These are phyloP conservation scores for Drosophila bunnanda DNA, from an alignment of 2,888 invertebrate genomes.

Conservation along the genomic window DNA sequence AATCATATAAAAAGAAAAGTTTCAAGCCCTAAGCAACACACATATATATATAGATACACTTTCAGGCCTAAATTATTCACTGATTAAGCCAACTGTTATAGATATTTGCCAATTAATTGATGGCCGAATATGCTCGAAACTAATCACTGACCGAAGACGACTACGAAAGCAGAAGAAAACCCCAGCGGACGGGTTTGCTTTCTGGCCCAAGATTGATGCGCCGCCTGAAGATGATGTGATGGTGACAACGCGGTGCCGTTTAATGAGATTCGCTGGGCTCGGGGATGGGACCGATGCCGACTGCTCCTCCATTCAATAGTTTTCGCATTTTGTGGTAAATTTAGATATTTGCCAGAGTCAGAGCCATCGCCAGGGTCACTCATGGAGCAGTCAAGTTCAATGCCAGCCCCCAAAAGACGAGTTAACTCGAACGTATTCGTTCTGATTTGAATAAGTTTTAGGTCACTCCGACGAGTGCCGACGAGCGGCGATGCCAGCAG, in stretches of 20 bases:
- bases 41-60: not conserved
- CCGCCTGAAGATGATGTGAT: slow-evolving; percentile 38
- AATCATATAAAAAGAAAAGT: not conserved
- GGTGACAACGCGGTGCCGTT: slow-evolving; percentile 56
- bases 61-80: slow-evolving; percentile 20
- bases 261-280: slow-evolving; percentile 55
- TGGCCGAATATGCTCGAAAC: slow-evolving; percentile 25
- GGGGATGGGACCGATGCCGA: not conserved
- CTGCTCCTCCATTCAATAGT: slow-evolving; percentile 17
- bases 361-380: slow-evolving; percentile 12
- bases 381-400: slow-evolving; percentile 72
- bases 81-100: slow-evolving; percentile 37
- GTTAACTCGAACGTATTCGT: slow-evolving; percentile 44
- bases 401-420: slow-evolving; percentile 46
- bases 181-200: slow-evolving; percentile 38
- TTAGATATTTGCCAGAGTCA: slow-evolving; percentile 23
- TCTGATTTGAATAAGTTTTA: slow-evolving; percentile 79
- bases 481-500: not conserved
- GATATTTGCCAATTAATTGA: slow-evolving; percentile 44
- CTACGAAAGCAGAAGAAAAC: slow-evolving; percentile 7
- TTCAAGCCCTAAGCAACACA: not conserved
- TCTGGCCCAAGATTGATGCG: slow-evolving; percentile 28
- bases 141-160: slow-evolving; percentile 1
- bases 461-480: slow-evolving; percentile 51
- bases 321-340: slow-evolving; percentile 12